These are phyloP conservation scores for Tiaroga cobitis DNA, from an alignment of 2,797 vertebrate genomes.

Conservation along the genomic window DNA sequence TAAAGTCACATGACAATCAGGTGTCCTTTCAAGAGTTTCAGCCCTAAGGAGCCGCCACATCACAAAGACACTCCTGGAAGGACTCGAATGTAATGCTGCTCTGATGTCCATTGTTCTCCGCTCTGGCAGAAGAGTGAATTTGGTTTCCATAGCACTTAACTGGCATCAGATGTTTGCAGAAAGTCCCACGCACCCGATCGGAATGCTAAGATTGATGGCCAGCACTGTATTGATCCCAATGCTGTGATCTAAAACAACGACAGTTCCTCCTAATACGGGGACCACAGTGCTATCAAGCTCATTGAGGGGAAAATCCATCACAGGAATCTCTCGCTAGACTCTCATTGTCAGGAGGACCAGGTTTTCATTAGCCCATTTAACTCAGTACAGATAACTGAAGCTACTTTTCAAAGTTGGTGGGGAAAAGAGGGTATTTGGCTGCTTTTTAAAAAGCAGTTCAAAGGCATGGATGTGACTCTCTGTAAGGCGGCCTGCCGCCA, in stretches of 20 bases:
- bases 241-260: constrained; percentile 37
- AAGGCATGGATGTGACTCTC: constrained; percentile 69
- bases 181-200: constrained; percentile 22
- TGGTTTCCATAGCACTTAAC: constrained; percentile 44
- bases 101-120: constrained; percentile 43
- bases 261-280: constrained; percentile 14
- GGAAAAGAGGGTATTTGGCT: constrained; percentile 60
- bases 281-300: constrained; percentile 46
- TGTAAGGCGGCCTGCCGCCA: constrained; percentile 63
- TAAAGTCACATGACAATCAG: constrained; percentile 64
- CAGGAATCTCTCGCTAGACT: constrained; percentile 35
- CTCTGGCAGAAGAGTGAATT: constrained; percentile 45
- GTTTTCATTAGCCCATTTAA: constrained; percentile 70
- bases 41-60: constrained; percentile 34
- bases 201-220: constrained; percentile 23
- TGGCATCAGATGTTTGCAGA: constrained; percentile 43
- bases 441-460: constrained; percentile 55
- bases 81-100: constrained; percentile 34
- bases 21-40: constrained; percentile 57
- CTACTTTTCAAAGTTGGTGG: constrained; percentile 68
- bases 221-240: constrained; percentile 39
- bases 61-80: constrained; percentile 45
- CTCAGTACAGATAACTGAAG: constrained; percentile 67
- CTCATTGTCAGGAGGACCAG: constrained; percentile 59
- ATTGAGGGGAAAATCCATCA: constrained; percentile 48